phyloP scores from a whole-genome alignment of 2,113 vertebrate genomes.

The Hydrolagus affinis region DNA sequence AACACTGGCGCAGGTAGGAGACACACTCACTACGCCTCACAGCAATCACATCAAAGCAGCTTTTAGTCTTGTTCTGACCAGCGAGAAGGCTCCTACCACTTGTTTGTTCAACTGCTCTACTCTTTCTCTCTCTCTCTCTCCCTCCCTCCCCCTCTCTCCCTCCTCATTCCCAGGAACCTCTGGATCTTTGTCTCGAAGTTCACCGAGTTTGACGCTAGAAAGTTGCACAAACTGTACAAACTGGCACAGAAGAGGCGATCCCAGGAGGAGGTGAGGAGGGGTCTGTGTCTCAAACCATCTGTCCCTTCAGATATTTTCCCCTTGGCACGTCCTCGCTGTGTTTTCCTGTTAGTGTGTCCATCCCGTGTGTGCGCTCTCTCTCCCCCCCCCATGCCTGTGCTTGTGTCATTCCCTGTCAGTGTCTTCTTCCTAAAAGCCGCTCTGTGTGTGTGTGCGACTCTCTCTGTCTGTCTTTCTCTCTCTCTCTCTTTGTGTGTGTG shows the following conservation, averaged over 20 bases:
- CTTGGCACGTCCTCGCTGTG: background rate
- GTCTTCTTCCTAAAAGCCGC: too few relatives aligned
- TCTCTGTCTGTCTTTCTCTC: too few relatives aligned
- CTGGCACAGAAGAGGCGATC: conserved; percentile 95
- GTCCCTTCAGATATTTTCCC: too few relatives aligned
- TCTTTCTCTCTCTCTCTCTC: background rate
- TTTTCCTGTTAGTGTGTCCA: background rate
- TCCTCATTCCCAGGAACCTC: conserved; percentile 83
- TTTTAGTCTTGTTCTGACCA: too few relatives aligned
- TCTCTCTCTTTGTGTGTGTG: too few relatives aligned
- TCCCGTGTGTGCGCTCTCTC: too few relatives aligned
- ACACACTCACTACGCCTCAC: background rate
- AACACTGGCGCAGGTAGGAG: conserved; percentile 80
- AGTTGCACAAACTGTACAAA: conserved; percentile 94
- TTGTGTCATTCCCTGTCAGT: too few relatives aligned
- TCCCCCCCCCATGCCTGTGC: too few relatives aligned
- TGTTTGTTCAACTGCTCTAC: background rate
- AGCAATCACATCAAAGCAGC: background rate
- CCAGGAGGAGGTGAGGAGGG: conserved; percentile 66
- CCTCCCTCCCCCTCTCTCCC: background rate
- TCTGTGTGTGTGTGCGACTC: too few relatives aligned
- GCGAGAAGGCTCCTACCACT: too few relatives aligned
- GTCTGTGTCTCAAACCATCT: background rate
- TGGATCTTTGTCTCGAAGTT: conserved; percentile 99
- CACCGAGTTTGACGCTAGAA: conserved; percentile 92